These are phyloP conservation scores for Mycogona germanica DNA, from an alignment of 2,888 invertebrate species.

Conservation along the genomic window DNA sequence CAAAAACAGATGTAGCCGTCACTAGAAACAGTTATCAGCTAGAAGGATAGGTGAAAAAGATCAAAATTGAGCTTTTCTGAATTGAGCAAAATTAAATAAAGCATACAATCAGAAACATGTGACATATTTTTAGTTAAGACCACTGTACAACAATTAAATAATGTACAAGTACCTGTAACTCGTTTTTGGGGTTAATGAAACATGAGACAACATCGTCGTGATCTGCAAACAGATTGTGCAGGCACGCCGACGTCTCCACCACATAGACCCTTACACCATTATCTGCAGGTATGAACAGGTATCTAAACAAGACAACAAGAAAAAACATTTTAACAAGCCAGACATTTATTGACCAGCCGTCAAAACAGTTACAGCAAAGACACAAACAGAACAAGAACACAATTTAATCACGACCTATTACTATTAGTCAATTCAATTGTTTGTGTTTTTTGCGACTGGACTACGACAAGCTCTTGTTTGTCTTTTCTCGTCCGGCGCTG, in stretches of 20 bases:
- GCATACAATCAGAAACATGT: too few species aligned
- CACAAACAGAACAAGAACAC: too few species aligned
- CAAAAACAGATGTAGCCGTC: conserved; percentile 8
- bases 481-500: too few species aligned
- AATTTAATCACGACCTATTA: too few species aligned
- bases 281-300: conserved; percentile 47
- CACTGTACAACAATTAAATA: background rate
- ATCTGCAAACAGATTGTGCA: conserved; percentile 45
- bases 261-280: conserved; percentile 49
- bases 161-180: conserved; percentile 5
- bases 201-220: conserved; percentile 38
- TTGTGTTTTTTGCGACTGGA: too few species aligned
- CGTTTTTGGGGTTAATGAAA: conserved; percentile 7
- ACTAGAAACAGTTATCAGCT: conserved; percentile 13
- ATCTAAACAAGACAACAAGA: conserved; percentile 37
- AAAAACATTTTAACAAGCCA: background rate
- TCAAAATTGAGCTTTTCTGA: background rate
- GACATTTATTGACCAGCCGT: background rate
- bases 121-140: too few species aligned
- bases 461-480: too few species aligned
- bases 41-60: background rate
- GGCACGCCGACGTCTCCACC: conserved; percentile 49
- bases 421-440: too few species aligned
- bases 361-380: background rate
- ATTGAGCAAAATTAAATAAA: background rate